A percentile compares a stretch with the other conserved stretches of the same genome.
phyloP scores from a whole-genome alignment of 1,140 invertebrate species.

The Aphelinus atriplicis region DNA sequence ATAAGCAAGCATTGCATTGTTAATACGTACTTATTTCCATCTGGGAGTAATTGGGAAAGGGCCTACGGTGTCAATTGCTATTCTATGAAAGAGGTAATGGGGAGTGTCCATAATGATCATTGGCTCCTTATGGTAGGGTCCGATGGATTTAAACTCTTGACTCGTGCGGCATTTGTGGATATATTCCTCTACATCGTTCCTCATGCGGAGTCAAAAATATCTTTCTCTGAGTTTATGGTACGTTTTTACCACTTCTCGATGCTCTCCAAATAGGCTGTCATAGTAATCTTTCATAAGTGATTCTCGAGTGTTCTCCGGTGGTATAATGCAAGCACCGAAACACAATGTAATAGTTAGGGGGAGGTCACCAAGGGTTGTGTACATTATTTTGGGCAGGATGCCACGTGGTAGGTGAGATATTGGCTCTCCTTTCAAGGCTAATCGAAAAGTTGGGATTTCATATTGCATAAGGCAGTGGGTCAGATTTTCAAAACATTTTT shows the following conservation, averaged over 20 bases:
- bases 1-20: slow-evolving; percentile 18
- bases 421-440: too few species aligned
- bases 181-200: not conserved
- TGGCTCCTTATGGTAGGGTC: not conserved
- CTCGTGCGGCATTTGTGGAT: not conserved
- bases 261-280: not conserved
- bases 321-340: too few species aligned
- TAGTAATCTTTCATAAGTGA: too few species aligned
- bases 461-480: too few species aligned
- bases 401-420: too few species aligned
- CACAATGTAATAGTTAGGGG: too few species aligned
- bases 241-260: slow-evolving; percentile 4
- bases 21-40: slow-evolving; percentile 10
- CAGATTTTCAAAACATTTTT: too few species aligned
- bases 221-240: not conserved
- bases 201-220: not conserved
- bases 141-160: slow-evolving; percentile 21
- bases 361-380: too few species aligned
- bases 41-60: slow-evolving; percentile 4
- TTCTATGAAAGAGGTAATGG: slow-evolving; percentile 1
- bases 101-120: slow-evolving; percentile 23
- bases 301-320: too few species aligned
- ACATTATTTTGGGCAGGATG: too few species aligned
- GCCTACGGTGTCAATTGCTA: slow-evolving; percentile 20
- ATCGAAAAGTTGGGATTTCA: too few species aligned